Evolutionary conservation across 2,113 vertebrate genomes (phyloP), one percentile per base, ranked within the genome.

Genomic region (Cnemophilus loriae): DNA sequence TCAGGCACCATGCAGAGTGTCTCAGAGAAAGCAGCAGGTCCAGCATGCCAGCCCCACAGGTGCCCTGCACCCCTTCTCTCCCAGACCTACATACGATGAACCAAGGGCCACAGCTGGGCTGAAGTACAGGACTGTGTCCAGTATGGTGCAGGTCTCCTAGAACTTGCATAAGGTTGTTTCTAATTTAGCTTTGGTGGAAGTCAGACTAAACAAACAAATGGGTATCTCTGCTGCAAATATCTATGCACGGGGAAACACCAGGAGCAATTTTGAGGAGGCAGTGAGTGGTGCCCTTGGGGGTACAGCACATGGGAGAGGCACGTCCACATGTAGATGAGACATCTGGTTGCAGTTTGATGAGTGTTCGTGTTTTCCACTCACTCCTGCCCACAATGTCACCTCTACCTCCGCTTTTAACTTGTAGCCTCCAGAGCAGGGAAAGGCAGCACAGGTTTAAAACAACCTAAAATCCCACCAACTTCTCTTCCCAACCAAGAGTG

Each of bases 1-100:
- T 21, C 2, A 3, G 17, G 7, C 7, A 1, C 15, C 0, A 0
- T n/a, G 33, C 4, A 3, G 33, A 16, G 37, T 87, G n/a, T 42
- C 55, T 67, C 44, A 41, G 39, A 55, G 44, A 70, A 89, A 27
- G 52, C 30, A 75, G 35, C 39, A 47, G 35, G 44, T 47, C 68
- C 35, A 67, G 23, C 32, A 30, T 2, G 1, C 63, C 26, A 37
- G 39, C 39, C 35, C 32, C 17, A 23, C 1, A 4, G 14, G 9
- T 84, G 60, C 52, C 18, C 30, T 67, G 35, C 0, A 0, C 1
- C 18, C n/a, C 16, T 75, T 19, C 24, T 70, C 8, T 47, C 26
- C 37, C 4, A 74, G 37, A 3, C 44, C 11, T 63, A 33, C 9
- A 3, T 15, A 22, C 57, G 11, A 5, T 20, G 39, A 74, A 11